A percentile compares a stretch with the other conserved stretches of the same genome.
Conservation (phyloP, 2,113 vertebrate genomes). For the Syrrhaptes paradoxus region DNA sequence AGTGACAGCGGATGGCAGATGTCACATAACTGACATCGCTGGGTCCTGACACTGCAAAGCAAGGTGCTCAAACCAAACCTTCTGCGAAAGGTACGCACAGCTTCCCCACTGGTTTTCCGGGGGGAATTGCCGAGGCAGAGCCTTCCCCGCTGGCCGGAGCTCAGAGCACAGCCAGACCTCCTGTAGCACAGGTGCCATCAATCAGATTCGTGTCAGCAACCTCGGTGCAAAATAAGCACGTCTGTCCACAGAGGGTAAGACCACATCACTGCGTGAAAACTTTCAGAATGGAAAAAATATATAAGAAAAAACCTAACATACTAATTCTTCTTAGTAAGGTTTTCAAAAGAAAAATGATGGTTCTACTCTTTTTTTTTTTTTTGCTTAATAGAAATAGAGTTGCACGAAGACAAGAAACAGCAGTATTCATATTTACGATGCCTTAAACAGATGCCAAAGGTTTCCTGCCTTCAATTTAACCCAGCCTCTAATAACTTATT, state of each 20-base stretch:
- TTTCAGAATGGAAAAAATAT: not conserved
- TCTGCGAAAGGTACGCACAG: not conserved
- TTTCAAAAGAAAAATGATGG: not conserved
- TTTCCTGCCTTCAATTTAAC: not conserved
- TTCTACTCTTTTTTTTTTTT: not conserved
- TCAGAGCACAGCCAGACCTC: not conserved
- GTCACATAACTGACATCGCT: not conserved
- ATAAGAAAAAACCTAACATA: not conserved
- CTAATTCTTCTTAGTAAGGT: not conserved
- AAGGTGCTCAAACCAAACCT: not conserved
- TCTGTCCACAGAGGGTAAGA: not conserved
- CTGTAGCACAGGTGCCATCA: not conserved
- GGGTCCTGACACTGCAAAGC: not conserved
- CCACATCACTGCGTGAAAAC: fast-evolving
- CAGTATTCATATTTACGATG: not conserved
- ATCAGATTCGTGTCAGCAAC: fast-evolving
- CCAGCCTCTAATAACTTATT: conserved; percentile 4
- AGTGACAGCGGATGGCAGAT: not conserved
- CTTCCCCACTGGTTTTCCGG: not conserved
- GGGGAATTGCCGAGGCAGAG: not conserved
- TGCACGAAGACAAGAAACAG: not conserved
- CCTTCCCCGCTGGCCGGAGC: fast-evolving
- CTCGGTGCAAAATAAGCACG: not conserved
- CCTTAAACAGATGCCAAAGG: not conserved
- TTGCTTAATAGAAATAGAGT: not conserved